A percentile compares a stretch with the other conserved stretches of the same genome.
Evolutionary conservation across 2,113 vertebrate genomes (phyloP).

Genomic region (Gopherus evgoodei): DNA sequence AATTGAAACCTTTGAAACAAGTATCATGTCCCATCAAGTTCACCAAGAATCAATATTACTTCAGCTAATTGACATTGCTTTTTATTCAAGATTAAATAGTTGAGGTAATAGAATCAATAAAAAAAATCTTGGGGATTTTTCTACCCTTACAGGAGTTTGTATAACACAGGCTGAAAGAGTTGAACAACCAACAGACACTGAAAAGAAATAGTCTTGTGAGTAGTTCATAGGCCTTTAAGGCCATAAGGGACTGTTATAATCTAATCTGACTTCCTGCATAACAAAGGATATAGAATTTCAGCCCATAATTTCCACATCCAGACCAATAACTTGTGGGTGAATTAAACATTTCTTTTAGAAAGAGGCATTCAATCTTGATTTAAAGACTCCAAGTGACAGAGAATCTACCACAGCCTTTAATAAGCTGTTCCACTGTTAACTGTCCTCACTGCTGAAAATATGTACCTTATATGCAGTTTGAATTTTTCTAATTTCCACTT

Average conservation of each 20-base stretch:
- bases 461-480: background rate
- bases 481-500: background rate
- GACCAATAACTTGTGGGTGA: background rate
- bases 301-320: background rate
- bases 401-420: background rate
- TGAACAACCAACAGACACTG: background rate
- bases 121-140: background rate
- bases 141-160: background rate
- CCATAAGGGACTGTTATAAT: background rate
- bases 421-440: background rate
- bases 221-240: background rate
- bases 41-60: background rate
- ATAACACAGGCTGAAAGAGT: background rate
- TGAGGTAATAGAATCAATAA: background rate
- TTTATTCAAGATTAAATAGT: background rate
- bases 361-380: background rate
- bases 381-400: background rate
- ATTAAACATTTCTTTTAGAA: background rate
- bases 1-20: background rate
- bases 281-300: conserved; percentile 8
- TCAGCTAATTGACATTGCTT: background rate
- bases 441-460: background rate
- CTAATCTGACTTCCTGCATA: conserved; percentile 19
- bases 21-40: background rate
- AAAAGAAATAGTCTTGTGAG: conserved; percentile 10